Percentiles rank a stretch among this genome's conserved stretches.
phyloP scores from a whole-genome alignment of 2,888 invertebrate genomes.

The Chirona hameri region DNA sequence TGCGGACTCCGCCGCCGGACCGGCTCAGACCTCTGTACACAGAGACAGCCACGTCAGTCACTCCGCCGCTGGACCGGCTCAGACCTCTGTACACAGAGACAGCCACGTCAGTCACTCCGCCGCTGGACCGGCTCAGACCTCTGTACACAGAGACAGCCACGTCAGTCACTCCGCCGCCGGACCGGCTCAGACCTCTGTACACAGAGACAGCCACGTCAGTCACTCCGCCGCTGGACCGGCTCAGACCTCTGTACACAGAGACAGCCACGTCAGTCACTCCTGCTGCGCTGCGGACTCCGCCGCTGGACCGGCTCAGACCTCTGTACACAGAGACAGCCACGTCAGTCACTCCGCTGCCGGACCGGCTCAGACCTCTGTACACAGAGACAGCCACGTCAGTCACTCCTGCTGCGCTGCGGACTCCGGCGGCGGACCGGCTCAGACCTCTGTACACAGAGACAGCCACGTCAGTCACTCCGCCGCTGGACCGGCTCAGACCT shows the following conservation, averaged over 20 bases:
- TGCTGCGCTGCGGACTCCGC: background rate
- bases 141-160: background rate
- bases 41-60: no score
- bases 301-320: background rate
- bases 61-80: background rate
- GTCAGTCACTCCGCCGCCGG: background rate
- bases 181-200: background rate
- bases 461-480: no score
- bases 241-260: background rate
- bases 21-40: background rate
- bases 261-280: conserved; percentile 2
- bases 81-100: background rate
- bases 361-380: background rate
- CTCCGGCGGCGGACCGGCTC: background rate
- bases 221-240: background rate
- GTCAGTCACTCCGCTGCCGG: background rate
- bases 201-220: no score
- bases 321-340: background rate
- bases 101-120: no score
- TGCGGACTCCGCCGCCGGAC: background rate
- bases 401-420: conserved; percentile 6
- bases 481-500: background rate
- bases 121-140: background rate
- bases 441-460: background rate
- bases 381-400: background rate